Conservation (phyloP, 2,797 vertebrate species). For the Aphelocoma californica region DNA sequence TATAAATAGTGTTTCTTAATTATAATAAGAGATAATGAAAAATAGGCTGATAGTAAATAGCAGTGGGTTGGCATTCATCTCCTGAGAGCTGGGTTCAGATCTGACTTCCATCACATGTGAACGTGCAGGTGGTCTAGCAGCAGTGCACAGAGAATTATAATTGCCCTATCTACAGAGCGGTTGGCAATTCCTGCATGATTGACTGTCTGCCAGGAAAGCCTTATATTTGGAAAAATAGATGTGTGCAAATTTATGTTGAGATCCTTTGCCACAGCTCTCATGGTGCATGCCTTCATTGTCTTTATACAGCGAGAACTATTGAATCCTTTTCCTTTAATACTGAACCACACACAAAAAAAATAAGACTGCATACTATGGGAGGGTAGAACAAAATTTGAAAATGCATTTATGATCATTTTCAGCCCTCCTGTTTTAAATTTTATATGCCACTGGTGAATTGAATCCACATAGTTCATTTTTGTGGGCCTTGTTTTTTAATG, state of each 20-base stretch:
- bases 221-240: constrained; percentile 42
- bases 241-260: constrained; percentile 24
- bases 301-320: neutral
- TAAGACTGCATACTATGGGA: neutral
- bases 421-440: neutral
- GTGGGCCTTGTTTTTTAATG: neutral
- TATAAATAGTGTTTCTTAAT: neutral
- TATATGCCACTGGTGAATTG: neutral
- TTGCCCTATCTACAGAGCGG: neutral
- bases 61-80: constrained; percentile 19
- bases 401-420: neutral
- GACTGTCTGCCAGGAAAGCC: constrained; percentile 37
- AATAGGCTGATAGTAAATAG: neutral
- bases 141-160: constrained; percentile 29
- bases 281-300: neutral
- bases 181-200: constrained; percentile 42
- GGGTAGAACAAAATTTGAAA: neutral
- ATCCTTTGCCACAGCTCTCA: constrained; percentile 1
- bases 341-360: neutral
- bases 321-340: neutral
- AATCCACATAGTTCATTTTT: neutral
- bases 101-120: neutral
- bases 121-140: constrained; percentile 26
- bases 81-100: neutral
- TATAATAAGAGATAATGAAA: neutral